Evolutionary conservation across 1,140 invertebrate genomes (phyloP), one percentile per base, ranked within the genome.

Genomic region (Sycophaga agraensis): DNA sequence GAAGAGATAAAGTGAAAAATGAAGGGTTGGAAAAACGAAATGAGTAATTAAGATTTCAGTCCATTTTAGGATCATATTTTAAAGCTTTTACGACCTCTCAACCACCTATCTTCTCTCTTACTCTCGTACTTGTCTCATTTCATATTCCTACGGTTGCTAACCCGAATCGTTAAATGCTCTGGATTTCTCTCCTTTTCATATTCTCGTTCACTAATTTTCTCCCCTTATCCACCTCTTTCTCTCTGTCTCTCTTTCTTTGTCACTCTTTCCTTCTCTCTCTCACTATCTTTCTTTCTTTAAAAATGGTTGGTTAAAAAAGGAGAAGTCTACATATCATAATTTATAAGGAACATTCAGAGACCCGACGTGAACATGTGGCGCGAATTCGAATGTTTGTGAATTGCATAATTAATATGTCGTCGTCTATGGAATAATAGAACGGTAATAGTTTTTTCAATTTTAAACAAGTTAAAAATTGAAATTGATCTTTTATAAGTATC

Each of bases 21-120:
- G n/a, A n/a, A n/a, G 26, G 1, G 61, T 35, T 49, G 43, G 64
- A 73, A 73, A 75, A 73, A 66, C 66, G 68, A 60, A 71, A 68
- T 62, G 69, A 68, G 72, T 75, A 76, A 76, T 76, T 74, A 75
- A 72, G 68, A 67, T 74, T 74, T 77, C 67, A 69, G 74, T 77
- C 76, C 75, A 77, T 76, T 76, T 75, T 72, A 70, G 69, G 68
- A 66, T 66, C 69, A 72, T 76, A 73, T 74, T 76, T 77, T 73
- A 77, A 67, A 59, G 53, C 59, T 46, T 63, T 59, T 62, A 65
- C 63, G 26, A 24, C 53, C 43, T 31, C 35, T 56, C 49, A 4
- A 9, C 46, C 19, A 28, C 48, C 19, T 5, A 16, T 3, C 21
- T 43, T 49, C 59, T 37, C 34, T 45, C 28, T 21, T 12, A 53